A percentile compares a stretch with the other conserved stretches of the same genome.
These are phyloP conservation scores for Heliocidaris tuberculata DNA, from an alignment of 35 echinoderm and acorn worm genomes.

Conservation along the genomic window DNA sequence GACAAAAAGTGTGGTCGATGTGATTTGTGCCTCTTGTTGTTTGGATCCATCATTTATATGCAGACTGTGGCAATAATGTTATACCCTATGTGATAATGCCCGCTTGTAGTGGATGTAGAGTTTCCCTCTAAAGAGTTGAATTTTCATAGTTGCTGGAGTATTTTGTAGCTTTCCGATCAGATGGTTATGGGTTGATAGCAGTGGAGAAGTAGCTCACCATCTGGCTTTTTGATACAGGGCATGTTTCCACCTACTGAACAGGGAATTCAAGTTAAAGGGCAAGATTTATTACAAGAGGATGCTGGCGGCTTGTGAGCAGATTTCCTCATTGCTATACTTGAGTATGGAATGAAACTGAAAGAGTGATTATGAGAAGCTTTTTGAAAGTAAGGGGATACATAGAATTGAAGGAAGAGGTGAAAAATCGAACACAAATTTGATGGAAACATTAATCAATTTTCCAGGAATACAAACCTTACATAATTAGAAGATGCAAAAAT, in stretches of 20 bases:
- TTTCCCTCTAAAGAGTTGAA: not conserved
- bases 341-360: too few species aligned
- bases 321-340: too few species aligned
- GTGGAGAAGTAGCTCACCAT: not conserved
- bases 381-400: not conserved
- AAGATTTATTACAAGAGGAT: not conserved
- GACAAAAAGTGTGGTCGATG: not conserved
- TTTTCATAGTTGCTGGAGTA: not conserved
- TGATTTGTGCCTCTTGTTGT: not conserved
- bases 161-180: not conserved
- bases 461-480: too few species aligned
- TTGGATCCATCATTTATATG: not conserved
- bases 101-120: not conserved
- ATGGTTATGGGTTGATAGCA: not conserved
- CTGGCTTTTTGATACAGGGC: not conserved
- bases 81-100: not conserved
- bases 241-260: not conserved
- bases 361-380: too few species aligned
- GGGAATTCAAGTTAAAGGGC: constrained; percentile 16
- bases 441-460: too few species aligned
- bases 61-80: not conserved
- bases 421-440: not conserved
- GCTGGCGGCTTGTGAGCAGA: not conserved
- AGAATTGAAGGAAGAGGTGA: not conserved
- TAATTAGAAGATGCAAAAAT: too few species aligned